These are phyloP conservation scores for Indri indri DNA, from an alignment of 2,113 vertebrate species.

Conservation along the genomic window DNA sequence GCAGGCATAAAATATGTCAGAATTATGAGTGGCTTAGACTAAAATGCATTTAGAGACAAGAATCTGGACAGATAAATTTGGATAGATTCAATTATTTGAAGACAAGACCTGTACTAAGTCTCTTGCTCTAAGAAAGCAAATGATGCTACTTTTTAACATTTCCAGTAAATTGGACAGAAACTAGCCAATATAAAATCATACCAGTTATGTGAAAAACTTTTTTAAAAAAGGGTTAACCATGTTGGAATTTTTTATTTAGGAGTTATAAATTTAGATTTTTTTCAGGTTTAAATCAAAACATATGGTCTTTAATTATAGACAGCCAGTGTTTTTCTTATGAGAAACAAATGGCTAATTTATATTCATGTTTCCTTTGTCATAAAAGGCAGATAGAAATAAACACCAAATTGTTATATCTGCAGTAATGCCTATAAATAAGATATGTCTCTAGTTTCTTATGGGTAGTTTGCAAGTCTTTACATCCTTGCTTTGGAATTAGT, in stretches of 20 bases:
- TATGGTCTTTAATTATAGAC: background rate
- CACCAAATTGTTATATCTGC: background rate
- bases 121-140: constrained; percentile 16
- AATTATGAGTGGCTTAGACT: background rate
- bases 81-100: background rate
- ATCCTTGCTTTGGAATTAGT: constrained; percentile 54
- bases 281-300: constrained; percentile 14
- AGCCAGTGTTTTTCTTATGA: constrained; percentile 9
- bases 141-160: background rate
- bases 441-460: constrained; percentile 46
- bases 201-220: background rate
- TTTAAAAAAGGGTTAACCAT: background rate
- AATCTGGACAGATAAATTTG: background rate
- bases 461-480: constrained; percentile 59
- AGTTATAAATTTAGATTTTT: background rate
- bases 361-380: background rate
- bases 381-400: background rate
- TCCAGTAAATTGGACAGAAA: background rate
- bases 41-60: background rate
- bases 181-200: background rate
- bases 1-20: background rate
- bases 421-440: background rate
- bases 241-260: background rate
- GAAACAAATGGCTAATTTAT: constrained; percentile 25
- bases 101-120: background rate